These are phyloP conservation scores for Ichneumoninae sp. DNA, from an alignment of 2,888 invertebrate genomes.

Conservation along the genomic window DNA sequence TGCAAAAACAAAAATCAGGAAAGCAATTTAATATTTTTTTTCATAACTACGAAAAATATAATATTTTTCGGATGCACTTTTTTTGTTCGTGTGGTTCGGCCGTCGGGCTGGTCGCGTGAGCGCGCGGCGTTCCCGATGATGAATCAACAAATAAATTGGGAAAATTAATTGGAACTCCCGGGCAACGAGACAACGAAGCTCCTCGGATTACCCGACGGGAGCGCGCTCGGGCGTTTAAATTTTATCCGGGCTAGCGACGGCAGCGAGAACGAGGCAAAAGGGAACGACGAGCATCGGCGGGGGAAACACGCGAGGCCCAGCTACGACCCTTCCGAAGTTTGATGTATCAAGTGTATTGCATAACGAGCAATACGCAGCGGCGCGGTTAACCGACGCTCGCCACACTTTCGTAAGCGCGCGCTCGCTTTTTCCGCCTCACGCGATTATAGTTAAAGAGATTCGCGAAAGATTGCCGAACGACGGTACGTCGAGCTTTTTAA, in stretches of 20 bases:
- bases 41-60: no score
- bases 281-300: background rate
- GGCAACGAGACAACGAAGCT: constrained; percentile 53
- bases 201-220: constrained; percentile 50
- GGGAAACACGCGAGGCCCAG: background rate
- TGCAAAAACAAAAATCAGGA: no score
- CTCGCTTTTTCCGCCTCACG: background rate
- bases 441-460: constrained; percentile 16
- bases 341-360: constrained; percentile 40
- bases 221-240: constrained; percentile 12
- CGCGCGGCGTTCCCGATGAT: constrained; percentile 31
- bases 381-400: background rate
- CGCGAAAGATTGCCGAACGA: background rate
- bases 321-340: constrained; percentile 40
- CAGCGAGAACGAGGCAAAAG: background rate
- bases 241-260: background rate
- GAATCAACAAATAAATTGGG: constrained; percentile 65
- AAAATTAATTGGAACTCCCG: constrained; percentile 64
- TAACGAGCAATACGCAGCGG: constrained; percentile 22
- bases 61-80: no score
- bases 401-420: background rate
- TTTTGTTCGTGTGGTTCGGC: no score
- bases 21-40: no score
- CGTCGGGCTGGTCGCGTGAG: background rate
- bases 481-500: background rate